Conservation (phyloP, 2,113 vertebrate genomes). For the Toxostoma redivivum region DNA sequence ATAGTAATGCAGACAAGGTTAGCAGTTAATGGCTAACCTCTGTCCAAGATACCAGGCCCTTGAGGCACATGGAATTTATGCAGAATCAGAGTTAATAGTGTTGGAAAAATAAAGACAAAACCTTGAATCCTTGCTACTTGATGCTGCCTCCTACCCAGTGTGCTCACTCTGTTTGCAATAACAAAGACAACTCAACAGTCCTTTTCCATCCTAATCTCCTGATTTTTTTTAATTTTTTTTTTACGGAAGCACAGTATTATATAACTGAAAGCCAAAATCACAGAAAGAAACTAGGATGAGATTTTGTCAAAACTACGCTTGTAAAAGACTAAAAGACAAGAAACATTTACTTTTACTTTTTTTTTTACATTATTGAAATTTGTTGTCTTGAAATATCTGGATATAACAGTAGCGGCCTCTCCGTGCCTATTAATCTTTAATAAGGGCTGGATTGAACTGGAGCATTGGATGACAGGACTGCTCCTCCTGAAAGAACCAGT, state of each 20-base stretch:
- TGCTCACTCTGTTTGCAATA: neutral
- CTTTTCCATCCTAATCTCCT: neutral
- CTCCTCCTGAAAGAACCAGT: neutral
- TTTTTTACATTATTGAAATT: neutral
- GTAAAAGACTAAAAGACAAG: neutral
- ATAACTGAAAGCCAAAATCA: neutral
- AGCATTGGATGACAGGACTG: neutral
- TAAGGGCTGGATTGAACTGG: neutral
- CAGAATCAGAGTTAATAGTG: neutral
- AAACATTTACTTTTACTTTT: neutral
- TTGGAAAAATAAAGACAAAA: neutral
- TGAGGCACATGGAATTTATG: neutral
- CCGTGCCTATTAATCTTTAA: neutral
- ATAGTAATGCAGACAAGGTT: slow-evolving; percentile 33
- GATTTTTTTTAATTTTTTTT: neutral
- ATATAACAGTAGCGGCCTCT: neutral
- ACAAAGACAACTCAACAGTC: neutral
- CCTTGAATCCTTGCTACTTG: neutral
- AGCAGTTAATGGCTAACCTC: slow-evolving; percentile 38
- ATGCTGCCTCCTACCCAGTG: neutral
- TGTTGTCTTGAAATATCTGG: neutral
- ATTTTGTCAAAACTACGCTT: neutral
- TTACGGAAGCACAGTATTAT: neutral
- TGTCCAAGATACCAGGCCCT: neutral
- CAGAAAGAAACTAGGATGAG: neutral